phyloP scores from a whole-genome alignment of 2,797 vertebrate species.

The Gallinago solitaria region DNA sequence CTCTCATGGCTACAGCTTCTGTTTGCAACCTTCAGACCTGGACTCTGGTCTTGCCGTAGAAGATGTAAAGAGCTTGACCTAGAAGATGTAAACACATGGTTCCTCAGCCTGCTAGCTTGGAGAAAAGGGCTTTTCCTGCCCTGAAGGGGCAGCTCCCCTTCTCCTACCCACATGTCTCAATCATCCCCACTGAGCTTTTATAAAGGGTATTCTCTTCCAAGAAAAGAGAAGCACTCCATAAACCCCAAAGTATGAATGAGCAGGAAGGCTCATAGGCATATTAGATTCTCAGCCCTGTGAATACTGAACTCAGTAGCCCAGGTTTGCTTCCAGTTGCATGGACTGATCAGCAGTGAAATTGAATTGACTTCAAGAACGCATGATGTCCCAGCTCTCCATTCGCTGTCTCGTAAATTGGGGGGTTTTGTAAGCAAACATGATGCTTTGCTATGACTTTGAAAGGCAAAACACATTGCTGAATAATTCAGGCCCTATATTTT shows the following conservation, averaged over 20 bases:
- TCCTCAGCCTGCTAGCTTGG: background rate
- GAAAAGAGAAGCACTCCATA: background rate
- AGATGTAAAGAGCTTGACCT: background rate
- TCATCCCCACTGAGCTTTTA: background rate
- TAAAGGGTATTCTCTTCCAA: background rate
- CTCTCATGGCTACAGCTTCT: background rate
- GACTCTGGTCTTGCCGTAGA: no score
- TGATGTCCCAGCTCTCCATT: background rate
- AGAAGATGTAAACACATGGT: background rate
- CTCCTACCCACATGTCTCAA: accelerated
- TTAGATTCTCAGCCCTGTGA: background rate
- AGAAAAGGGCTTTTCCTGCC: background rate
- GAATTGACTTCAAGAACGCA: background rate
- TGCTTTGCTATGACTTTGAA: background rate
- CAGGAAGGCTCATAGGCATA: background rate
- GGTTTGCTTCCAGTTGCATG: background rate
- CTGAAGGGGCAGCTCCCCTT: background rate
- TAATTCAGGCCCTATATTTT: background rate
- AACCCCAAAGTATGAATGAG: background rate
- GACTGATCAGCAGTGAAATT: background rate
- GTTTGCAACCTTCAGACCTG: background rate
- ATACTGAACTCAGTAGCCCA: background rate
- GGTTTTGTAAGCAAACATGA: background rate
- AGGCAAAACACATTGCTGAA: background rate
- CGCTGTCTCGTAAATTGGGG: background rate